Evolutionary conservation across 2,888 invertebrate species (phyloP).

Genomic region (Hoplodrina ambigua): DNA sequence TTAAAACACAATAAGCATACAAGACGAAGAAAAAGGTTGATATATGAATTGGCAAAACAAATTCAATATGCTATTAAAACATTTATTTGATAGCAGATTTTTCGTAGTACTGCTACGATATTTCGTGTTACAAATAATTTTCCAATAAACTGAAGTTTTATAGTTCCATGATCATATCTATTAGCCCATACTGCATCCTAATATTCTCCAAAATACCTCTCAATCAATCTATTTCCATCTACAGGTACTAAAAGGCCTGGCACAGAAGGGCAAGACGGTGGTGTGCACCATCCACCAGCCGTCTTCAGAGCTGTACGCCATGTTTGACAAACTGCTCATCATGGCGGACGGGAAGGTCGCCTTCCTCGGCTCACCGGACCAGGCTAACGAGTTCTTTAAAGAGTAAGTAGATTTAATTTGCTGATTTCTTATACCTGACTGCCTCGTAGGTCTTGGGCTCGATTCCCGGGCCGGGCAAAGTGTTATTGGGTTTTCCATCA

Average conservation of each 20-base stretch:
- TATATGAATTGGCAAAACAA: too few species aligned
- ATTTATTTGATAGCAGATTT: too few species aligned
- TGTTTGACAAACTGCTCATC: conserved; percentile 96
- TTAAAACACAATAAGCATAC: not conserved
- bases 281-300: conserved; percentile 99
- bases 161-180: not conserved
- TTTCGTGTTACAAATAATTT: not conserved
- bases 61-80: too few species aligned
- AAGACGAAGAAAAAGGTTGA: not conserved
- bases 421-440: too few species aligned
- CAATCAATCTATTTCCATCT: not conserved
- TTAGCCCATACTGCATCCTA: not conserved
- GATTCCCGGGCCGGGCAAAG: too few species aligned
- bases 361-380: conserved; percentile 95
- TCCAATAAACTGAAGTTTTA: too few species aligned
- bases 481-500: too few species aligned
- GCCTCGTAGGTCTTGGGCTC: too few species aligned
- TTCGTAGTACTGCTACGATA: conserved; percentile 1
- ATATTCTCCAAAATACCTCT: too few species aligned
- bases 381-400: conserved; percentile 95
- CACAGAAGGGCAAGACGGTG: conserved; percentile 96
- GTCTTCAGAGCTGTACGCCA: conserved; percentile 96
- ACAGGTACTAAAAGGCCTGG: conserved; percentile 92
- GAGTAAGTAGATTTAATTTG: conserved; percentile 90
- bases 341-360: conserved; percentile 98